A percentile compares a stretch with the other conserved stretches of the same genome.
Conservation (phyloP, 2,113 vertebrate genomes). For the Plestiodon gilberti region DNA sequence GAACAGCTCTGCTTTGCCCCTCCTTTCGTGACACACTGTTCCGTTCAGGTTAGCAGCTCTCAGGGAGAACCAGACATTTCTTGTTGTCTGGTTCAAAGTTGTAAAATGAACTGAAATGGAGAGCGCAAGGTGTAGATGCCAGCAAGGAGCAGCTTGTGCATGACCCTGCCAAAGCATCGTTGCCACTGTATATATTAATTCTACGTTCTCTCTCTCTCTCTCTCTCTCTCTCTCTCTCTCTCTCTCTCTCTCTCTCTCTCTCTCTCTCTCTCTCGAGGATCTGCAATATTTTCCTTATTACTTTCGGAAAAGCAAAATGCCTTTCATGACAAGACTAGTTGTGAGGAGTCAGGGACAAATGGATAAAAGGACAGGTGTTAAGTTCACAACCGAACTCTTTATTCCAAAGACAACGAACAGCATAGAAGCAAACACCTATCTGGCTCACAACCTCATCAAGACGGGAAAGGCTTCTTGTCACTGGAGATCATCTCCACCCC, state of each 20-base stretch:
- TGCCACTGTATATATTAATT: not conserved
- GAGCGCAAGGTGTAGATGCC: slow-evolving; percentile 25
- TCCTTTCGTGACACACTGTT: slow-evolving; percentile 13
- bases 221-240: not conserved
- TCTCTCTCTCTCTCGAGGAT: not conserved
- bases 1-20: not conserved
- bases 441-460: not conserved
- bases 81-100: slow-evolving; percentile 38
- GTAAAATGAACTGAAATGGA: slow-evolving; percentile 45
- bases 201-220: not conserved
- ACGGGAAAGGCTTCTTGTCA: not conserved
- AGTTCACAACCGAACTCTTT: not conserved
- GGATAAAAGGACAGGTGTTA: not conserved
- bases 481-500: not conserved
- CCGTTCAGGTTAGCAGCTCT: slow-evolving; percentile 32
- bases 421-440: not conserved
- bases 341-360: not conserved
- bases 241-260: not conserved
- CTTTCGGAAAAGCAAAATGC: not conserved
- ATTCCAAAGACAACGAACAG: not conserved
- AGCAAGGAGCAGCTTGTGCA: slow-evolving; percentile 9
- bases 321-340: not conserved
- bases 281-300: not conserved
- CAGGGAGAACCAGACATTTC: slow-evolving; percentile 39
- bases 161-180: not conserved